phyloP scores from a whole-genome alignment of 2,797 vertebrate species.

The Fratercula arctica region DNA sequence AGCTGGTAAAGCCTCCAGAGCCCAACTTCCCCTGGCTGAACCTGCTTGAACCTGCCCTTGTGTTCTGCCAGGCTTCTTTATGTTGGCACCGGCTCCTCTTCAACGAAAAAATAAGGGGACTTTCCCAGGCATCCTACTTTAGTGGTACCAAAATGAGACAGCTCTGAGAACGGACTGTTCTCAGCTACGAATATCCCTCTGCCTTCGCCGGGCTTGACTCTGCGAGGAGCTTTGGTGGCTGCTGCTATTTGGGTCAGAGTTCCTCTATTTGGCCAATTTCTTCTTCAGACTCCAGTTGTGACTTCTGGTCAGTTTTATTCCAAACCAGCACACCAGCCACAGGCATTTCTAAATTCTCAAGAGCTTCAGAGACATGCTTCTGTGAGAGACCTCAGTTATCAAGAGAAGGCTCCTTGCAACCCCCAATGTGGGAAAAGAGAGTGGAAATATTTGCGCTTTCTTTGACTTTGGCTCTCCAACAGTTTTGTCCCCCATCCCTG shows the following conservation, averaged over 20 bases:
- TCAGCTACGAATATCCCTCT: not conserved
- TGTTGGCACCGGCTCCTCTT: not conserved
- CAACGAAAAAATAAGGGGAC: slow-evolving; percentile 37
- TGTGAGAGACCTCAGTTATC: not conserved
- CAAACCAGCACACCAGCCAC: fast-evolving
- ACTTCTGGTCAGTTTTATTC: not conserved
- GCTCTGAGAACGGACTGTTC: not conserved
- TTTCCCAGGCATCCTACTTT: slow-evolving; percentile 47
- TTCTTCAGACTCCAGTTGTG: not conserved
- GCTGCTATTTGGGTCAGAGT: not conserved
- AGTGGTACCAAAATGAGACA: not conserved
- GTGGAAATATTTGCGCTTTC: not conserved
- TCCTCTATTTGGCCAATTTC: not conserved
- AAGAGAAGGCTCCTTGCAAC: not conserved
- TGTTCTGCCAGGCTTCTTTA: slow-evolving; percentile 23
- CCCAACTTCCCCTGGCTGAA: not conserved
- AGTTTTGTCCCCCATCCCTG: not conserved
- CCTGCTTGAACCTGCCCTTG: slow-evolving; percentile 50
- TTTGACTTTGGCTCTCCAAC: not conserved
- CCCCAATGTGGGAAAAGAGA: not conserved
- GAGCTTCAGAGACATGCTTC: not conserved
- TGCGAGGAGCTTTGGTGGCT: not conserved
- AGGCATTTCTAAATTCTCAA: not conserved
- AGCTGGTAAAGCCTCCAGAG: not conserved
- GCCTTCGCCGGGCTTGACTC: fast-evolving